Conservation (phyloP, 2,113 vertebrate genomes). For the Phoxinus phoxinus region DNA sequence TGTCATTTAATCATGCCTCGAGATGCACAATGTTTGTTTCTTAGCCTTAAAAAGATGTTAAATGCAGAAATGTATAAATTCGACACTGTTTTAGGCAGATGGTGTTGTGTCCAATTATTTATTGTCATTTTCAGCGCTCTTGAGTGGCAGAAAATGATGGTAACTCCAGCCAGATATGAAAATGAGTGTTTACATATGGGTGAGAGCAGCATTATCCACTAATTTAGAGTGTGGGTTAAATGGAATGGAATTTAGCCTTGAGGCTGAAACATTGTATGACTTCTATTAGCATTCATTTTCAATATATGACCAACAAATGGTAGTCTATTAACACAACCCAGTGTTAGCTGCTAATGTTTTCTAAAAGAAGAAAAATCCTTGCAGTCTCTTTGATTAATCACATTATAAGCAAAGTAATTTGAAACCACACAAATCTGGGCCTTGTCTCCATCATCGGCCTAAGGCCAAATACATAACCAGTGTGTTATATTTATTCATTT, state of each 20-base stretch:
- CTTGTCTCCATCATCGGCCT: background rate
- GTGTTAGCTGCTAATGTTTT: background rate
- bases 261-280: conserved; percentile 5
- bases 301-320: conserved; percentile 23
- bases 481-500: conserved; percentile 11
- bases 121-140: background rate
- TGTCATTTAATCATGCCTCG: conserved; percentile 28
- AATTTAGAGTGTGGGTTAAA: background rate
- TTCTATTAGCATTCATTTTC: conserved; percentile 27
- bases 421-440: conserved; percentile 1
- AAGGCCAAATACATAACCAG: background rate
- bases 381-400: conserved; percentile 17
- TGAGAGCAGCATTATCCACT: background rate
- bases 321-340: conserved; percentile 15
- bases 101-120: conserved; percentile 6
- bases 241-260: conserved; percentile 18
- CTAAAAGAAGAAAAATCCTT: background rate
- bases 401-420: conserved; percentile 23
- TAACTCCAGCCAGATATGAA: background rate
- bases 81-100: background rate
- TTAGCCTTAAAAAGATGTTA: background rate
- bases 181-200: background rate
- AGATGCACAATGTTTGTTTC: background rate
- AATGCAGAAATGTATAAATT: background rate
- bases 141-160: background rate